These are phyloP conservation scores for Hypolimnas misippus DNA, from an alignment of 2,888 invertebrate genomes.

Conservation along the genomic window DNA sequence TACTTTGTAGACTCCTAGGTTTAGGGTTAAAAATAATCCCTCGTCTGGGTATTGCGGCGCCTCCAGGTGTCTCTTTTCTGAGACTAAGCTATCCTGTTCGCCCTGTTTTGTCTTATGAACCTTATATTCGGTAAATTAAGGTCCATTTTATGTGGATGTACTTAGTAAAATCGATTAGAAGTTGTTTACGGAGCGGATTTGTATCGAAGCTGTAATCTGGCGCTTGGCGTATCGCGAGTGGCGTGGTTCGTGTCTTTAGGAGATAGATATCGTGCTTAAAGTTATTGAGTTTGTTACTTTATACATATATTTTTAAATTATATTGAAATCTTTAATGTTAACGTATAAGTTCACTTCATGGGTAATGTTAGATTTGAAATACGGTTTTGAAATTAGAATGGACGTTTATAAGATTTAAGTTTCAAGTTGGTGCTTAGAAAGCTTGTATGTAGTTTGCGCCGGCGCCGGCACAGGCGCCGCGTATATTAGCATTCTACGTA, in stretches of 20 bases:
- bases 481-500: slow-evolving; percentile 62
- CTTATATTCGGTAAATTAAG: slow-evolving; percentile 46
- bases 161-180: slow-evolving; percentile 60
- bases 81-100: slow-evolving; percentile 39
- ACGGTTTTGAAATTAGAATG: background rate
- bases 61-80: slow-evolving; percentile 61
- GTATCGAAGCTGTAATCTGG: slow-evolving; percentile 66
- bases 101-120: slow-evolving; percentile 11
- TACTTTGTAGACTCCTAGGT: slow-evolving; percentile 53
- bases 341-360: too few relatives aligned
- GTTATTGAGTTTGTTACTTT: slow-evolving; percentile 23
- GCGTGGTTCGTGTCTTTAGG: slow-evolving; percentile 34
- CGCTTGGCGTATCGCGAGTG: slow-evolving; percentile 44
- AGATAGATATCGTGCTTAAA: slow-evolving; percentile 28
- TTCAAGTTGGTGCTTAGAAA: slow-evolving; percentile 33
- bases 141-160: slow-evolving; percentile 44
- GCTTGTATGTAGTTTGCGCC: slow-evolving; percentile 37
- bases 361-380: background rate
- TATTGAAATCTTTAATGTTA: background rate
- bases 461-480: slow-evolving; percentile 62
- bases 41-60: slow-evolving; percentile 59
- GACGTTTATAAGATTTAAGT: background rate
- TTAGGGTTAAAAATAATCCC: slow-evolving; percentile 67
- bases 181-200: slow-evolving; percentile 67
- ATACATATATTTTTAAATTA: background rate